Evolutionary conservation across 2,797 vertebrate genomes (phyloP).

Genomic region (Microctenopoma stevenorrisi): DNA sequence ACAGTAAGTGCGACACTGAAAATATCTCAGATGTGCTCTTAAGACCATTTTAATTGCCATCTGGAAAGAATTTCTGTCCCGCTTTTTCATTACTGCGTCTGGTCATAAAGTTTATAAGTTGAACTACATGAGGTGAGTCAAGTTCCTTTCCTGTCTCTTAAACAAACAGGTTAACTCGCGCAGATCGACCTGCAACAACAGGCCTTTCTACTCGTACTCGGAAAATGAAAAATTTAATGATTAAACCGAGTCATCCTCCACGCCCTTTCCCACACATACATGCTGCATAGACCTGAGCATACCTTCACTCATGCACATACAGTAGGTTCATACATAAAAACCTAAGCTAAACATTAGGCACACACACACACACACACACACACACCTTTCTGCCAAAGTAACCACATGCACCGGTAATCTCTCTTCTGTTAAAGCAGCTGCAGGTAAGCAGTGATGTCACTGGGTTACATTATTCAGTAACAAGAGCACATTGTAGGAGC

Average conservation of each 20-base stretch:
- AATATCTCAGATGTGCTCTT: slow-evolving; percentile 8
- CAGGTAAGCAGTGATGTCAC: slow-evolving; percentile 78
- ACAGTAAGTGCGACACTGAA: slow-evolving; percentile 1
- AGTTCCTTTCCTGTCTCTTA: slow-evolving; percentile 18
- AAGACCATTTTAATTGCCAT: slow-evolving; percentile 19
- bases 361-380: not conserved
- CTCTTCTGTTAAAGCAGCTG: slow-evolving; percentile 57
- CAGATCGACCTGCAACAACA: slow-evolving; percentile 57
- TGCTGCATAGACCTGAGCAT: not conserved
- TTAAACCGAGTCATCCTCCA: slow-evolving; percentile 48
- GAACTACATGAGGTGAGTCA: slow-evolving; percentile 12
- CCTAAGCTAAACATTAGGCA: not conserved
- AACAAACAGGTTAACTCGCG: slow-evolving; percentile 26
- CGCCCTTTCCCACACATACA: slow-evolving; percentile 43
- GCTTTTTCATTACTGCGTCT: slow-evolving; percentile 26
- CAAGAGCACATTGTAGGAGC: slow-evolving; percentile 66
- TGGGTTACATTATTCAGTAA: slow-evolving; percentile 42
- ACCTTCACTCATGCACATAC: not conserved
- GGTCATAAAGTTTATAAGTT: slow-evolving; percentile 28
- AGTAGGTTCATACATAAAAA: not conserved
- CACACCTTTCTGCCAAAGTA: slow-evolving; percentile 45
- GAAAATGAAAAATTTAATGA: slow-evolving; percentile 51
- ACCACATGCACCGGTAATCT: slow-evolving; percentile 62
- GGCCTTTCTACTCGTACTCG: slow-evolving; percentile 21
- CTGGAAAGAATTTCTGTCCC: slow-evolving; percentile 26